Percentiles rank a stretch among this genome's conserved stretches.
These are phyloP conservation scores for Ariolimax columbianus DNA, from an alignment of 2,888 invertebrate genomes.

Conservation along the genomic window DNA sequence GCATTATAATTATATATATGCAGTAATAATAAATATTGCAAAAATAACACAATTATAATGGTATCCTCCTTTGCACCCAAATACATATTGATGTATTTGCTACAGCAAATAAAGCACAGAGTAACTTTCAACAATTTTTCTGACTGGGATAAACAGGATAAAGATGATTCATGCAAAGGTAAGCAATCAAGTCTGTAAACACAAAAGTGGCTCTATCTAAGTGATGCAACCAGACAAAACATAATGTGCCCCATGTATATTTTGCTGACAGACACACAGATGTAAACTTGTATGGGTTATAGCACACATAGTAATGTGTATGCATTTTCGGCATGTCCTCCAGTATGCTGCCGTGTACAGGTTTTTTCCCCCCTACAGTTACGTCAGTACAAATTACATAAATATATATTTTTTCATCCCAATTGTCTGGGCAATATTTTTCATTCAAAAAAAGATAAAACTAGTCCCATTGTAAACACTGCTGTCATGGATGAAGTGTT, in stretches of 20 bases:
- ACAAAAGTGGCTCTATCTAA: neutral
- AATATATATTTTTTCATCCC: too few relatives aligned
- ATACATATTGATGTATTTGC: neutral
- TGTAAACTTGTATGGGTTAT: too few relatives aligned
- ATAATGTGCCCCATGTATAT: neutral
- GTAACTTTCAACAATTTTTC: neutral
- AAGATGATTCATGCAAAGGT: neutral
- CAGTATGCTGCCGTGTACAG: too few relatives aligned
- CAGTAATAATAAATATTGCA: neutral
- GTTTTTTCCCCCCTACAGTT: too few relatives aligned
- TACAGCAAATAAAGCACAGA: neutral
- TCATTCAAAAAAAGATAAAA: too few relatives aligned
- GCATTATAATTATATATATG: constrained; percentile 4
- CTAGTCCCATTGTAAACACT: too few relatives aligned
- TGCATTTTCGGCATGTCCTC: too few relatives aligned
- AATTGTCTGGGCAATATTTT: too few relatives aligned
- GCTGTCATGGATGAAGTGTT: too few relatives aligned
- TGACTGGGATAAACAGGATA: neutral
- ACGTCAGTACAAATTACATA: too few relatives aligned
- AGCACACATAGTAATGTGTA: too few relatives aligned
- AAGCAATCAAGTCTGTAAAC: neutral
- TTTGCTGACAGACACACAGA: neutral
- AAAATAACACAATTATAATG: neutral
- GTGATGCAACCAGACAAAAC: neutral
- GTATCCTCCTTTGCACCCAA: neutral